phyloP scores from a whole-genome alignment of 35 echinoderm and acorn worm genomes.

The Antedon bifida region DNA sequence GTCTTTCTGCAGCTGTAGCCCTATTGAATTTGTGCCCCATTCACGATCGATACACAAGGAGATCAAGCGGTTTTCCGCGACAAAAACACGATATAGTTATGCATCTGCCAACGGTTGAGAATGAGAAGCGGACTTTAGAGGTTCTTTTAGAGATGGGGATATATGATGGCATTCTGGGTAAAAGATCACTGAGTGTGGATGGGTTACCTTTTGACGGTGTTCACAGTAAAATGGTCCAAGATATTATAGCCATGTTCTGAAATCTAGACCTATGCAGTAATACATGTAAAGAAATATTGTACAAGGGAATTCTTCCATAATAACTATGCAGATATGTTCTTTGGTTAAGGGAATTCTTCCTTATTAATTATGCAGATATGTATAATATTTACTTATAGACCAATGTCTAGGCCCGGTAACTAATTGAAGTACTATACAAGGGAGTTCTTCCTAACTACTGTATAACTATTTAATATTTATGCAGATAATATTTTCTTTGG shows the following conservation, averaged over 20 bases:
- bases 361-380: no score
- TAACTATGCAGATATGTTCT: no score
- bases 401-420: no score
- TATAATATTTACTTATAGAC: no score
- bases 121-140: not conserved
- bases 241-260: not conserved
- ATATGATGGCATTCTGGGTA: not conserved
- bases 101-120: constrained; percentile 12
- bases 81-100: constrained; percentile 19
- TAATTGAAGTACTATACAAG: no score
- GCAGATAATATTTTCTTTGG: no score
- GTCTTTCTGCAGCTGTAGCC: constrained; percentile 41
- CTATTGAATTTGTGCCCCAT: constrained; percentile 34
- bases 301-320: no score
- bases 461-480: no score
- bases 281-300: no score
- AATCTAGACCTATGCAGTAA: no score
- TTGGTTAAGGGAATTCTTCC: no score
- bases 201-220: not conserved
- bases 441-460: no score
- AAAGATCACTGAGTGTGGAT: not conserved
- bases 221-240: not conserved
- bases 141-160: not conserved
- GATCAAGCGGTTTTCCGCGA: constrained; percentile 40
- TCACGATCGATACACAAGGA: constrained; percentile 66